Evolutionary conservation across 2,888 invertebrate species (phyloP).

Genomic region (Choreutis nemorana): DNA sequence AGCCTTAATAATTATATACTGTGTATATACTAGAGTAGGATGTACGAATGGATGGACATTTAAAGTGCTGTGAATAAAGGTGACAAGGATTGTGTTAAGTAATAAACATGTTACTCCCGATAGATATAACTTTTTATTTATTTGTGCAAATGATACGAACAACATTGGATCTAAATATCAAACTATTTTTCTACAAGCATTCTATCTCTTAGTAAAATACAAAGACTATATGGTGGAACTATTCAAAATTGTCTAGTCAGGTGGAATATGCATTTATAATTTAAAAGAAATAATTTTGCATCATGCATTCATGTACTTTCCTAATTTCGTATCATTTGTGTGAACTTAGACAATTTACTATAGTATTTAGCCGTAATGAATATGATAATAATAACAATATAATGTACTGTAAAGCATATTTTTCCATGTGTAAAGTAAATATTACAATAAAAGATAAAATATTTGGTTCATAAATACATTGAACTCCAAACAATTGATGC

Average conservation of each 20-base stretch:
- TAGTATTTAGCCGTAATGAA: slow-evolving; percentile 13
- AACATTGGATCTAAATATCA: not conserved
- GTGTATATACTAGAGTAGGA: slow-evolving; percentile 55
- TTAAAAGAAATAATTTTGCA: slow-evolving; percentile 24
- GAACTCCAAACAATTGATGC: too few species aligned
- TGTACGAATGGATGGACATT: slow-evolving; percentile 23
- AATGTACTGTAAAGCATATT: slow-evolving; percentile 30
- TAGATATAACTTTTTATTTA: slow-evolving; percentile 18
- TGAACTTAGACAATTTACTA: slow-evolving; percentile 30
- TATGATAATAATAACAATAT: not conserved
- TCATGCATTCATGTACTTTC: slow-evolving; percentile 8
- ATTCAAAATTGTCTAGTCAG: slow-evolving; percentile 58
- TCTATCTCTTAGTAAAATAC: not conserved
- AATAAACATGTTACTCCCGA: slow-evolving; percentile 28
- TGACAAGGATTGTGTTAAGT: slow-evolving; percentile 34
- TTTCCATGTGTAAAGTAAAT: slow-evolving; percentile 47
- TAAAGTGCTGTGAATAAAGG: slow-evolving; percentile 41
- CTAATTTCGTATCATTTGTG: slow-evolving; percentile 49
- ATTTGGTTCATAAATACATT: too few species aligned
- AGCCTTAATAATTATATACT: slow-evolving; percentile 53
- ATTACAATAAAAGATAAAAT: too few species aligned
- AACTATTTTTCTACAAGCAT: not conserved
- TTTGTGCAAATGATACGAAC: slow-evolving; percentile 54
- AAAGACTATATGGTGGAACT: not conserved
- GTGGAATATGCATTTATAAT: slow-evolving; percentile 56